These are phyloP conservation scores for Zosterops borbonicus DNA, from an alignment of 2,113 vertebrate species.

Conservation along the genomic window DNA sequence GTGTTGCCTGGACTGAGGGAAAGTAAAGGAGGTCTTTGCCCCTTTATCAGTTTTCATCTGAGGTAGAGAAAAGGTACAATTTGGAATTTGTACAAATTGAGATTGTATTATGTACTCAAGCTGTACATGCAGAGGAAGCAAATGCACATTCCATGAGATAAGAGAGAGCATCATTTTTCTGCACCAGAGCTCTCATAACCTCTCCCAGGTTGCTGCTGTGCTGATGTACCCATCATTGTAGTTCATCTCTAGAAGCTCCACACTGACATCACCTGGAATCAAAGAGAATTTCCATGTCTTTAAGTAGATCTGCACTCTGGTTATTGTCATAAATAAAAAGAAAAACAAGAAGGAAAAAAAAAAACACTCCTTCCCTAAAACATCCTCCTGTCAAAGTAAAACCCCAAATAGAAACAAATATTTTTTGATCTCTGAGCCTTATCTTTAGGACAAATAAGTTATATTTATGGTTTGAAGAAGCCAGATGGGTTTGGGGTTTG, in stretches of 20 bases:
- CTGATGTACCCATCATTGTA: not conserved
- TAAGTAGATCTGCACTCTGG: not conserved
- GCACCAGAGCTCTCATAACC: not conserved
- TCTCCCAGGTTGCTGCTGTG: not conserved
- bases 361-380: not conserved
- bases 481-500: not conserved
- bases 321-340: not conserved
- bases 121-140: not conserved
- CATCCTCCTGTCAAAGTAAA: not conserved
- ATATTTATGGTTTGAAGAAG: not conserved
- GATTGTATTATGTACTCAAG: not conserved
- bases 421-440: not conserved
- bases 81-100: not conserved
- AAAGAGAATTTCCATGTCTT: not conserved
- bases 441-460: not conserved
- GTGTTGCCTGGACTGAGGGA: not conserved
- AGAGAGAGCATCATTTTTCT: not conserved
- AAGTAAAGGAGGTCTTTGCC: not conserved
- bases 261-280: conserved; percentile 1
- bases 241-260: not conserved
- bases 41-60: not conserved
- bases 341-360: not conserved
- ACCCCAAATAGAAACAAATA: not conserved
- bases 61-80: not conserved
- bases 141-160: not conserved